Base-by-base conservation (phyloP, 2,797 vertebrate genomes). In the Lepus oiostolus region DNA sequence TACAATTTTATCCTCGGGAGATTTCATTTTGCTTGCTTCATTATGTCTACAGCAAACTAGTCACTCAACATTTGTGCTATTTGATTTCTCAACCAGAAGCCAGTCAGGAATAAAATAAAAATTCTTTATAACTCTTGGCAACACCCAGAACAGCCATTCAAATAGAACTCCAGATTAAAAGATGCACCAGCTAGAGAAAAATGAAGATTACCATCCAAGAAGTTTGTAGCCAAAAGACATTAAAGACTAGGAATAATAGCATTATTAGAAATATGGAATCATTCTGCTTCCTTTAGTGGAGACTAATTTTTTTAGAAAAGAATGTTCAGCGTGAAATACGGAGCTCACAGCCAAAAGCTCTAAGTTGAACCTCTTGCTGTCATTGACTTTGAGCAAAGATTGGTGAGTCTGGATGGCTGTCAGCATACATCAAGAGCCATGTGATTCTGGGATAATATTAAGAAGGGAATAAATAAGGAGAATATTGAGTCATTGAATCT, bases 1-100 rank as follows among this genome's bases (percentile, higher is more conserved):
- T 58, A 70, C 3, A 58, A 32, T 54, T 91, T 54, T 85, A 81
- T 81, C 76, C 76, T 89, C 81, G 68, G 68, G 92, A 95, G 84
- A 81, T 82, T 96, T 95, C 86, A 94, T 93, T 96, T 63, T 91
- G 68, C 95, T 96, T 62, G 88, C 90, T 92, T 95, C 80, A 75
- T 90, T 96, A 90, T 85, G 74, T 96, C 86, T 76, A 68, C 28
- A 94, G 85, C 76, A 94, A 92, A 83, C 79, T 77, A 89, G 70
- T 76, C 88, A 52, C 62, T 85, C 83, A 91, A 79, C 77, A 72
- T 90, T 80, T 88, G 47, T 92, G 52, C 38, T 63, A 47, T 93
- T 91, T 28, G 7, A 87, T 82, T 95, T 94, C 82, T 95, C 95
- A 89, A 82, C 70, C 58, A 91, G 85, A 96, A 96, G 38, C 42